Base-by-base conservation (phyloP, 2,888 invertebrate species). In the Liopterus haemorrhoidalis region DNA sequence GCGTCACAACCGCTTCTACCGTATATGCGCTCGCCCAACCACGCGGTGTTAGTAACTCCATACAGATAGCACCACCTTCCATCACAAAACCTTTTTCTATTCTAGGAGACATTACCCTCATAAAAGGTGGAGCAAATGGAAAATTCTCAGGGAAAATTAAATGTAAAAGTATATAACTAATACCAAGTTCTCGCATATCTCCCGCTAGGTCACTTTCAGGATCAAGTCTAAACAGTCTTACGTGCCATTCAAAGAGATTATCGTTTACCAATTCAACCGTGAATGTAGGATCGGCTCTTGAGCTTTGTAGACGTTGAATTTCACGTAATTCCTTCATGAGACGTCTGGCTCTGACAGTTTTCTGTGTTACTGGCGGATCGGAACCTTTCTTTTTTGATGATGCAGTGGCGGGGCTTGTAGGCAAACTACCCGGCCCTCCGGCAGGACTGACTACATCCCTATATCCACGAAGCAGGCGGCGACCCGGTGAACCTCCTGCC, bases 21-120 rank as follows among this genome's bases (percentile, higher is more conserved):
- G 87, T 88, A 63, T 88, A 88, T 38, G 87, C 87, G 54, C 85
- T 86, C 45, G 89, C 88, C 89, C 89, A 90, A 52, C 89, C 89
- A 39, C 86, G 74, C 0, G 89, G 89, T 12, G 89, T 90, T 45
- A 90, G 70, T 48, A 90, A 70, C 64, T 90, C 89, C 88, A 90
- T 89, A 62, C 88, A 88, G 60, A 90, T 90, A 31, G 89, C 89
- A 25, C 89, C 88, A 45, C 88, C 88, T 69, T 89, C 88, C 89
- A 90, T 89, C 16, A 90, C 89, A 63, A 88, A 90, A 25, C 88
- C 89, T 57, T 77, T 78, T 55, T 79, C 78, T 52, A 79, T 75
- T 47, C 75, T 67, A 2, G 79, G 79, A 11, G 78, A 72, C 30
- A 79, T 75, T 5, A 79, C 78, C 37, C 78, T 65, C 73, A 79